Conservation (phyloP, 2,888 invertebrate genomes). For the Cephus nigrinus region DNA sequence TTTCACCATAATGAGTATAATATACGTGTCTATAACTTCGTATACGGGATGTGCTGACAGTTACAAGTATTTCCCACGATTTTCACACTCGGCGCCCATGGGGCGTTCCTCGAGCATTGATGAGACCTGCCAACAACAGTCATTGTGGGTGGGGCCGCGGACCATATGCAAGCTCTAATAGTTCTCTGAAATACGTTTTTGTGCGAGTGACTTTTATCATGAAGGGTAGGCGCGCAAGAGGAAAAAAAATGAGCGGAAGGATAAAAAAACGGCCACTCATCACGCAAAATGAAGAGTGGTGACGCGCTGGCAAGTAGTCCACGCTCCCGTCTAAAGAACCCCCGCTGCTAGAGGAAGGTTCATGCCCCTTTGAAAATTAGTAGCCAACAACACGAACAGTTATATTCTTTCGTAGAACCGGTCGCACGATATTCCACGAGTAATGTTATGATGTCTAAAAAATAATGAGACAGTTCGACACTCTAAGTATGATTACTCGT, state of each 20-base stretch:
- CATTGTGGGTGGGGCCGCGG: not conserved
- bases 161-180: constrained; percentile 11
- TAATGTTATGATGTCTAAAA: no score
- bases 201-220: constrained; percentile 5
- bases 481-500: not conserved
- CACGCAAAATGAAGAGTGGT: constrained; percentile 19
- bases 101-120: not conserved
- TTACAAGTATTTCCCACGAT: not conserved
- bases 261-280: constrained; percentile 17
- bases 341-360: not conserved
- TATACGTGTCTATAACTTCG: no score
- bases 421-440: no score
- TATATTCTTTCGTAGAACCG: no score
- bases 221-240: constrained; percentile 4
- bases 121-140: constrained; percentile 5
- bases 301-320: constrained; percentile 16
- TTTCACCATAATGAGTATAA: no score
- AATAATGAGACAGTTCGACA: no score
- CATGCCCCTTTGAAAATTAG: not conserved
- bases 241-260: not conserved
- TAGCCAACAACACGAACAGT: no score
- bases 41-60: no score
- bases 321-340: not conserved
- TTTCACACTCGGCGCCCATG: not conserved
- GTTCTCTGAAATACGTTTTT: constrained; percentile 4